These are phyloP conservation scores for Eulemur albifrons DNA, from an alignment of 2,797 vertebrate genomes.

Conservation along the genomic window DNA sequence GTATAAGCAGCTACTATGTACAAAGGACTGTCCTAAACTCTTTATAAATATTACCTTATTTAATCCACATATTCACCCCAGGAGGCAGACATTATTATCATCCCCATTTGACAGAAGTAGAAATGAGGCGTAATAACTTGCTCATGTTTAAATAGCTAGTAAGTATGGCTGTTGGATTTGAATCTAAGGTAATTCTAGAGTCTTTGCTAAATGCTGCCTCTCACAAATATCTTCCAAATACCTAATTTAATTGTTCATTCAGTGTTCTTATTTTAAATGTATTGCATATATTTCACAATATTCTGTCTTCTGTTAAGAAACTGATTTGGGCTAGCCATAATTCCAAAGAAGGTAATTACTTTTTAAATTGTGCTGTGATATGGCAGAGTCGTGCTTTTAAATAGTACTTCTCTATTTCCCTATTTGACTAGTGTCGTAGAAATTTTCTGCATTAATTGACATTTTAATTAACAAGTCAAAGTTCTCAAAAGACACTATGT, in stretches of 20 bases:
- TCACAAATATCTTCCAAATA: background rate
- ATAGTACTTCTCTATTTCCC: constrained; percentile 39
- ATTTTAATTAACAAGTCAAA: constrained; percentile 73
- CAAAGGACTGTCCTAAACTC: background rate
- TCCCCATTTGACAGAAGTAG: background rate
- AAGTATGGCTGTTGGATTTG: background rate
- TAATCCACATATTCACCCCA: background rate
- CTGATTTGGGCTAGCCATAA: background rate
- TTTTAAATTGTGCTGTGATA: background rate
- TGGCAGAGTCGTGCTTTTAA: background rate
- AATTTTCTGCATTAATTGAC: constrained; percentile 48
- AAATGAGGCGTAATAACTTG: background rate
- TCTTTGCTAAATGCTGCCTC: background rate
- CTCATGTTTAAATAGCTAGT: background rate
- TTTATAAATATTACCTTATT: background rate
- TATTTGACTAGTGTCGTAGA: constrained; percentile 51
- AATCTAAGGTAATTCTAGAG: background rate
- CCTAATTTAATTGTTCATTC: background rate
- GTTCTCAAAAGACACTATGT: constrained; percentile 60
- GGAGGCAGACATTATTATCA: background rate
- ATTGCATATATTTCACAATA: background rate
- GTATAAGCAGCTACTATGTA: background rate
- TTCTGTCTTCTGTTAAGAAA: constrained; percentile 7
- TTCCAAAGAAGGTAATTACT: background rate
- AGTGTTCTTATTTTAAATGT: background rate